A percentile compares a stretch with the other conserved stretches of the same genome.
Evolutionary conservation across 1,140 invertebrate species (phyloP).

Genomic region (Heliconius himera): DNA sequence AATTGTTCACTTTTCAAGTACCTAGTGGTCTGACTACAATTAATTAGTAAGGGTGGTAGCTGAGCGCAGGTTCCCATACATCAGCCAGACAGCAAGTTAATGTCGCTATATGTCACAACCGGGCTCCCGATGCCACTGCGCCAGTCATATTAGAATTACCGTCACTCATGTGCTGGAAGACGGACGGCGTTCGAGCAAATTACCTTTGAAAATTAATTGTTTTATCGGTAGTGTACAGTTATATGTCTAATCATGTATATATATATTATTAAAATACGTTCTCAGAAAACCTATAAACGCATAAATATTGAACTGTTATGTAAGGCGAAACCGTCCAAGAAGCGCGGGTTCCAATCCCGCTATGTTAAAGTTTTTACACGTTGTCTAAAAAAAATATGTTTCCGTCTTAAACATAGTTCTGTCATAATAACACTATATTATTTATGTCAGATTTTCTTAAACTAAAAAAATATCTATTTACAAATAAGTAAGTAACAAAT

Average conservation of each 20-base stretch:
- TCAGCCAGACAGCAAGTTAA: neutral
- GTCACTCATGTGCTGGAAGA: slow-evolving; percentile 5
- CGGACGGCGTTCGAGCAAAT: neutral
- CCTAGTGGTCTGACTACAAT: neutral
- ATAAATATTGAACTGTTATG: no score
- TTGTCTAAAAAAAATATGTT: no score
- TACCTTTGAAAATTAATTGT: slow-evolving; percentile 2
- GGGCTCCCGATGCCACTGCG: neutral
- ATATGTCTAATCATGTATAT: no score
- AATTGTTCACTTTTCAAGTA: neutral
- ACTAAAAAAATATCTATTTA: neutral
- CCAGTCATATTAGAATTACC: slow-evolving; percentile 5
- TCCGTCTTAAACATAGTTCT: no score
- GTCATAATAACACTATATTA: no score
- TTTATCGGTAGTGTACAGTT: neutral
- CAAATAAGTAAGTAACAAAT: neutral
- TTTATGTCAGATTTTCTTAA: neutral
- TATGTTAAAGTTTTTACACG: no score
- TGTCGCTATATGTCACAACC: no score
- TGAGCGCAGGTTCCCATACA: slow-evolving; percentile 7
- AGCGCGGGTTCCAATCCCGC: no score
- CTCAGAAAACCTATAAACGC: no score
- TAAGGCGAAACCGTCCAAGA: no score
- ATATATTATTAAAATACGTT: no score
- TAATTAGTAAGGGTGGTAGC: slow-evolving; percentile 21